A percentile compares a stretch with the other conserved stretches of the same genome.
Conservation (phyloP, 2,888 invertebrate species). For the Cactoblastis cactorum region DNA sequence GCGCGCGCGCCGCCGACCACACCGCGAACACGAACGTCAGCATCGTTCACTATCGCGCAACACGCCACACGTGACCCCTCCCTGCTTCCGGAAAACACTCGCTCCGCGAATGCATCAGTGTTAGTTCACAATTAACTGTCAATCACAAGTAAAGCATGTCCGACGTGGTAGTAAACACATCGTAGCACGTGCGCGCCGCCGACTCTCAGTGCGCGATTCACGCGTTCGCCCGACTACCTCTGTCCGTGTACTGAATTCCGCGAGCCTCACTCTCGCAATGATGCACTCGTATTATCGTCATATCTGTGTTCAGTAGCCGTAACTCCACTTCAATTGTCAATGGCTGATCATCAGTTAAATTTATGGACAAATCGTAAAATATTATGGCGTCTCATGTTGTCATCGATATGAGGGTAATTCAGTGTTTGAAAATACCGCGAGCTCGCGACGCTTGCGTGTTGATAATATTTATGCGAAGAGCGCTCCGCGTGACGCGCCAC, state of each 20-base stretch:
- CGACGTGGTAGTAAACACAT: slow-evolving; percentile 34
- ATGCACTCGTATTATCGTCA: slow-evolving; percentile 61
- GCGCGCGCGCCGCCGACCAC: slow-evolving; percentile 82
- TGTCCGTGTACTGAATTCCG: slow-evolving; percentile 50
- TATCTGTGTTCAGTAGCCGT: slow-evolving; percentile 54
- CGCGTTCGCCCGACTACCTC: slow-evolving; percentile 59
- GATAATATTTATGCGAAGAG: slow-evolving; percentile 54
- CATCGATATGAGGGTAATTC: slow-evolving; percentile 20
- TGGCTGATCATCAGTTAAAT: slow-evolving; percentile 33
- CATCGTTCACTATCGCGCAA: slow-evolving; percentile 69
- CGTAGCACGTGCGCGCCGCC: slow-evolving; percentile 45
- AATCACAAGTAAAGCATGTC: slow-evolving; percentile 28
- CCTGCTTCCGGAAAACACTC: slow-evolving; percentile 49
- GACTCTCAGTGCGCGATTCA: slow-evolving; percentile 45
- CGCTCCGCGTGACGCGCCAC: slow-evolving; percentile 57
- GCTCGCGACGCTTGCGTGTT: slow-evolving; percentile 45
- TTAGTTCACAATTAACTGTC: slow-evolving; percentile 31
- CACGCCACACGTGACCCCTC: slow-evolving; percentile 48
- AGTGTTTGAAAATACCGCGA: slow-evolving; percentile 28
- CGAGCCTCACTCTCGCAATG: slow-evolving; percentile 46
- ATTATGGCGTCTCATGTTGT: slow-evolving; percentile 20
- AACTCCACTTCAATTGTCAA: slow-evolving; percentile 29
- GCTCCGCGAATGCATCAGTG: slow-evolving; percentile 49
- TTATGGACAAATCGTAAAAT: slow-evolving; percentile 23
- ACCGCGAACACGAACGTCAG: slow-evolving; percentile 81